A percentile compares a stretch with the other conserved stretches of the same genome.
phyloP scores from a whole-genome alignment of 2,797 vertebrate species.

The Triplophysa bombifrons region DNA sequence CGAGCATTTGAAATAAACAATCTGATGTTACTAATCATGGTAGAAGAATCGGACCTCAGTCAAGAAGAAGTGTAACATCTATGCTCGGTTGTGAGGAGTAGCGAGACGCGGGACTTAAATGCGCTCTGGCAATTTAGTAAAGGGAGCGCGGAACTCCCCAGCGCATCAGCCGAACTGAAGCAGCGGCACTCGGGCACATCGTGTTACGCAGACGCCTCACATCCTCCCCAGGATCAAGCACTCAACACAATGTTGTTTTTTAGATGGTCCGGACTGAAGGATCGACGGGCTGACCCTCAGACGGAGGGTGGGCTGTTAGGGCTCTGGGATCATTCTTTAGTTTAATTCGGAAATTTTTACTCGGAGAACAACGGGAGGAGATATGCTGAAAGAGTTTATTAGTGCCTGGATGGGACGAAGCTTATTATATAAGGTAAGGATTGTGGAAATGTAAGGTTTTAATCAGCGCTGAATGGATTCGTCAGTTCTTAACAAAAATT shows the following conservation, averaged over 20 bases:
- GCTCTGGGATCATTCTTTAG: conserved; percentile 13
- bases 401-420: conserved; percentile 47
- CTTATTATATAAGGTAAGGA: conserved; percentile 60
- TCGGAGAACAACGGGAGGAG: conserved; percentile 13
- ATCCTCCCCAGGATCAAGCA: conserved; percentile 39
- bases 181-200: conserved; percentile 24
- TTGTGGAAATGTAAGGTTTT: neutral
- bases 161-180: conserved; percentile 42
- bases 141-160: conserved; percentile 52
- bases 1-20: conserved; percentile 73
- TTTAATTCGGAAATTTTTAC: conserved; percentile 19
- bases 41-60: conserved; percentile 62
- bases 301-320: neutral
- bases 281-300: conserved; percentile 18
- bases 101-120: conserved; percentile 37
- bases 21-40: conserved; percentile 66
- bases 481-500: neutral
- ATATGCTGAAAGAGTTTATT: conserved; percentile 40
- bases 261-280: conserved; percentile 12
- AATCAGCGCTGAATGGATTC: neutral
- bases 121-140: conserved; percentile 52
- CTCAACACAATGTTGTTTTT: conserved; percentile 12
- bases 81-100: conserved; percentile 17
- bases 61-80: conserved; percentile 56
- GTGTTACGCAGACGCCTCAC: conserved; percentile 54